Evolutionary conservation across 2,113 vertebrate species (phyloP).

Genomic region (Ariopsis seemanni): DNA sequence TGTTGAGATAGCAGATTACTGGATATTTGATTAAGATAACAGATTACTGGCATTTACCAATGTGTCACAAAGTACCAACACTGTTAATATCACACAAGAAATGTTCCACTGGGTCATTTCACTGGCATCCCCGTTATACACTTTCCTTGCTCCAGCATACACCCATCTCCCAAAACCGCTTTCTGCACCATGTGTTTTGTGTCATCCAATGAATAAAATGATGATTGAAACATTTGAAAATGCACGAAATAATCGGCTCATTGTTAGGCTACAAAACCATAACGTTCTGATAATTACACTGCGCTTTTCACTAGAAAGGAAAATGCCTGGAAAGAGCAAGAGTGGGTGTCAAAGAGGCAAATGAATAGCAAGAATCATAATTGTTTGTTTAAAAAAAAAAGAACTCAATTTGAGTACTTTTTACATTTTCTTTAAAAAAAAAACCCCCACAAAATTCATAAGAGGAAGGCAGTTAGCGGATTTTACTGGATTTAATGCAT

Average conservation of each 20-base stretch:
- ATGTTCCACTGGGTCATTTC: constrained; percentile 17
- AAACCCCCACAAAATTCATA: neutral
- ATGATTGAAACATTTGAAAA: neutral
- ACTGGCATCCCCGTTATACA: neutral
- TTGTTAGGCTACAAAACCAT: constrained; percentile 5
- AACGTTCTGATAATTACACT: constrained; percentile 11
- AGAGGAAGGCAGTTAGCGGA: neutral
- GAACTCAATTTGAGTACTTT: neutral
- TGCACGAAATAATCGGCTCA: neutral
- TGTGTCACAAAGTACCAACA: neutral
- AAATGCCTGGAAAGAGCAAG: neutral
- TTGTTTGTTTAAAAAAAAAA: neutral
- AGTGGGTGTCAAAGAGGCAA: neutral
- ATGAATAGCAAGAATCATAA: neutral
- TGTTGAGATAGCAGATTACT: neutral
- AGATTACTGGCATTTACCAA: neutral
- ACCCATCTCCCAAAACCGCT: neutral
- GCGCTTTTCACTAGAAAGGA: neutral
- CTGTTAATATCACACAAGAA: neutral
- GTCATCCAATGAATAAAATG: neutral
- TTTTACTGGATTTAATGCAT: neutral
- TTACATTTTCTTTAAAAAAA: too few species aligned
- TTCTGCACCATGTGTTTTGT: constrained; percentile 1
- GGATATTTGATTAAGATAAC: neutral
- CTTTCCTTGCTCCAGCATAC: neutral